Evolutionary conservation across 2,888 invertebrate genomes (phyloP), one percentile per base, ranked within the genome.

Genomic region (Eilema griseolum): DNA sequence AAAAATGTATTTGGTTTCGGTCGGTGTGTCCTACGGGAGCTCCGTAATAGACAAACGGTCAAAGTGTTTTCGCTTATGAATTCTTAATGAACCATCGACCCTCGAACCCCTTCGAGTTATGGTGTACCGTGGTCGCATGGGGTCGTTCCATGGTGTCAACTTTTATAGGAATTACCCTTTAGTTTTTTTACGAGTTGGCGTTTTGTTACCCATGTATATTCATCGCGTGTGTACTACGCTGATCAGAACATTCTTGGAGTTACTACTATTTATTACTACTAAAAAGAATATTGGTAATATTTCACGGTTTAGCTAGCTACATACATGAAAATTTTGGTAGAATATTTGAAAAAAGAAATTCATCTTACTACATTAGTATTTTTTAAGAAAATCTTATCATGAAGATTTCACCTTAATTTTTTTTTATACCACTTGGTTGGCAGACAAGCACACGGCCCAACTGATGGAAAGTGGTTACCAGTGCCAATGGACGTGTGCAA

Each of bases 61-160:
- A 88, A 90, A 92, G 92, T 91, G 92, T 91, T 92, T 89, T 86
- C 80, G 82, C 87, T 88, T 89, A 93, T 95, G 92, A 93, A 95
- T 95, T 87, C 83, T 88, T 93, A 91, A 95, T 91, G 86, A 86
- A 83, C 78, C 86, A 86, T 88, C 87, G 90, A 92, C 92, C 93
- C 93, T 92, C 90, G 67, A 70, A 63, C 71, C 83, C 81, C 79
- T 76, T 74, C 89, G 85, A 87, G 82, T 89, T 88, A 87, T 85
- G 83, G 83, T 76, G 77, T 69, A 14, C 68, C 67, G 77, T 67
- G 77, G 86, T 78, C 78, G 74, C 74, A 24, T 41, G 78, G 80
- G 77, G 80, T 79, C 75, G 73, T 70, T 80, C 78, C 71, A 72
- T 76, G 74, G 77, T 80, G 77, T 82, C 82, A 76, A 83, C 81